Conservation (phyloP, 1,140 invertebrate genomes). For the Campoletis sonorensis region DNA sequence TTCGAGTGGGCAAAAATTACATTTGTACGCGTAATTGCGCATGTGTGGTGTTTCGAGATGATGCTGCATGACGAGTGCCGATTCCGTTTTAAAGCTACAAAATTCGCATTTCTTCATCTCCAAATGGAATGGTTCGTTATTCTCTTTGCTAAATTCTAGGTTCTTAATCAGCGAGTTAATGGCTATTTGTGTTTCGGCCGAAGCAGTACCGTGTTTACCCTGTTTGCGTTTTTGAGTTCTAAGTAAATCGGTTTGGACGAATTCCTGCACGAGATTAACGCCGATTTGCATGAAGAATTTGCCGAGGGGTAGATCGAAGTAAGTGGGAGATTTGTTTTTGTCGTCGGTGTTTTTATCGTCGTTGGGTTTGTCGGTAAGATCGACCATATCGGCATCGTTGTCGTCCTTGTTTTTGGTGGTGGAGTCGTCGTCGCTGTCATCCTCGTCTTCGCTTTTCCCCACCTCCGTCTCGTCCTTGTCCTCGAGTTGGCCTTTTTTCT, state of each 20-base stretch:
- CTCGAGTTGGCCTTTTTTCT: slow-evolving; percentile 68
- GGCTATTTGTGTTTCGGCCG: slow-evolving; percentile 84
- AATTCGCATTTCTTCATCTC: slow-evolving; percentile 90
- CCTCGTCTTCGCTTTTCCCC: slow-evolving; percentile 69
- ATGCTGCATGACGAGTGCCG: slow-evolving; percentile 88
- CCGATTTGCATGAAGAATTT: slow-evolving; percentile 96
- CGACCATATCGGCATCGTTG: slow-evolving; percentile 51
- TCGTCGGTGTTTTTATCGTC: slow-evolving; percentile 65
- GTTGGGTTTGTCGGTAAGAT: slow-evolving; percentile 46
- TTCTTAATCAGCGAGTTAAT: slow-evolving; percentile 89
- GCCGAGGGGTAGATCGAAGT: slow-evolving; percentile 91
- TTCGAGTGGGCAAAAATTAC: slow-evolving; percentile 91
- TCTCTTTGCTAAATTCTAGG: slow-evolving; percentile 91
- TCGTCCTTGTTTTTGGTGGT: slow-evolving; percentile 63
- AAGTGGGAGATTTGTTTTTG: slow-evolving; percentile 75
- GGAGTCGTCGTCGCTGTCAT: slow-evolving; percentile 67
- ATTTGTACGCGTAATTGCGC: slow-evolving; percentile 90
- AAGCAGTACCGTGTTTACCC: slow-evolving; percentile 78
- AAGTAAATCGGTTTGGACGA: slow-evolving; percentile 93
- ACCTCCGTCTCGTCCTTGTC: slow-evolving; percentile 66
- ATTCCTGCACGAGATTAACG: slow-evolving; percentile 93
- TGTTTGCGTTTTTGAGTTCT: slow-evolving; percentile 90
- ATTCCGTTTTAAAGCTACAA: slow-evolving; percentile 96
- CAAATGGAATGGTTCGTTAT: slow-evolving; percentile 90
- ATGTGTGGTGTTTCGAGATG: slow-evolving; percentile 96